A percentile compares a stretch with the other conserved stretches of the same genome.
phyloP scores from a whole-genome alignment of 1,140 invertebrate species.

The Gonioctena quinquepunctata region DNA sequence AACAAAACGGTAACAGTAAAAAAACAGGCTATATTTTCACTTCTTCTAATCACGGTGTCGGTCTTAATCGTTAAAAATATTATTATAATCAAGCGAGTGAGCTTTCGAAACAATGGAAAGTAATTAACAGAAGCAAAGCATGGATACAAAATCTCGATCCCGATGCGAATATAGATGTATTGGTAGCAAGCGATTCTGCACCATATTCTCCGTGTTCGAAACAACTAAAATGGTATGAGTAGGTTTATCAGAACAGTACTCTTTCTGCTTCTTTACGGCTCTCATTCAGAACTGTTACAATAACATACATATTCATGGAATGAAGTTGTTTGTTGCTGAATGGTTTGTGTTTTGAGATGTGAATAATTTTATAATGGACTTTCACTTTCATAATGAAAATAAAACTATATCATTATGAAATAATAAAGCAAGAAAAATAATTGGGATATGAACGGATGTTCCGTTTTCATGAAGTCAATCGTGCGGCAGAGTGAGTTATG shows the following conservation, averaged over 20 bases:
- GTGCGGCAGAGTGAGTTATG: too few relatives aligned
- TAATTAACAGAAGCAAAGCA: neutral
- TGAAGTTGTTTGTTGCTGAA: neutral
- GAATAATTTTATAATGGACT: neutral
- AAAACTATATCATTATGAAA: neutral
- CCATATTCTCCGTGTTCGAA: too few relatives aligned
- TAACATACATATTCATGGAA: neutral
- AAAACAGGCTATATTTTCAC: neutral
- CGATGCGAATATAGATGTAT: too few relatives aligned
- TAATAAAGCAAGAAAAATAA: neutral
- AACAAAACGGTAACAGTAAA: conserved; percentile 2
- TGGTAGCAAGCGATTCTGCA: too few relatives aligned
- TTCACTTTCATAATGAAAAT: neutral
- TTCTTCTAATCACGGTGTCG: neutral
- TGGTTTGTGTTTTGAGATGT: neutral
- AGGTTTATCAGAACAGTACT: too few relatives aligned
- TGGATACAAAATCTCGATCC: neutral
- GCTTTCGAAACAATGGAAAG: neutral
- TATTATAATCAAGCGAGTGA: neutral
- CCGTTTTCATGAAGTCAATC: too few relatives aligned
- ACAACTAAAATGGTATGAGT: too few relatives aligned
- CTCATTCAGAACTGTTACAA: neutral
- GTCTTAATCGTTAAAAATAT: neutral
- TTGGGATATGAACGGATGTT: neutral
- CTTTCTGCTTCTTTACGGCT: too few relatives aligned